Percentiles rank a stretch among this genome's conserved stretches.
Conservation (phyloP, 1,140 invertebrate genomes). For the Drosophila bipectinata region DNA sequence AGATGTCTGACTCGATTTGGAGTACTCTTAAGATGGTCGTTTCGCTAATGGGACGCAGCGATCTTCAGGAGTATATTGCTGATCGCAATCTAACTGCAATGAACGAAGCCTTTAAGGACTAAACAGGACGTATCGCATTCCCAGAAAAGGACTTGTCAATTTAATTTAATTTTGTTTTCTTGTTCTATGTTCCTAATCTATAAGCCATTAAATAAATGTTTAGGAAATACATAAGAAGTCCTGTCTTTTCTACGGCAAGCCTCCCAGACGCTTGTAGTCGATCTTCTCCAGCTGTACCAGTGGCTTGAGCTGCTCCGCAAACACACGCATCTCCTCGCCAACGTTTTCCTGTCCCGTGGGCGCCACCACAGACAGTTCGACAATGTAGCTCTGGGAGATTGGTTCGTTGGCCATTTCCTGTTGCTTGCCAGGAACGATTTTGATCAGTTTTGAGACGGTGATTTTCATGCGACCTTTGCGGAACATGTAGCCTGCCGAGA, state of each 20-base stretch:
- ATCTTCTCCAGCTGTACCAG: conserved; percentile 95
- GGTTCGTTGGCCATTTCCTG: conserved; percentile 90
- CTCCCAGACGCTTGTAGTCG: conserved; percentile 91
- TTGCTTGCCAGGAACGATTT: conserved; percentile 90
- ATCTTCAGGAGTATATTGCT: conserved; percentile 85
- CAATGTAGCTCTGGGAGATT: conserved; percentile 96
- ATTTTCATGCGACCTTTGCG: conserved; percentile 98
- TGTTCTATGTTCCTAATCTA: conserved; percentile 11
- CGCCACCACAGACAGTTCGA: conserved; percentile 96
- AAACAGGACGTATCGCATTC: conserved; percentile 5
- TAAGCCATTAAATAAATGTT: conserved; percentile 20
- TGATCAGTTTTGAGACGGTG: conserved; percentile 97
- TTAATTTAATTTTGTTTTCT: background rate
- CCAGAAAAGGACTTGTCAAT: background rate
- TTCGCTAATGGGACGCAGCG: conserved; percentile 92
- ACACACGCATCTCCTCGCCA: conserved; percentile 97
- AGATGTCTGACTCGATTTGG: conserved; percentile 98
- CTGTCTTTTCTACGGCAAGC: conserved; percentile 84
- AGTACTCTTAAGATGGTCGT: conserved; percentile 95
- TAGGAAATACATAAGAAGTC: background rate
- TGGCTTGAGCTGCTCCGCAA: conserved; percentile 97
- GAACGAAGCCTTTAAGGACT: conserved; percentile 78
- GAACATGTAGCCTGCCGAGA: conserved; percentile 92
- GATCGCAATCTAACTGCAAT: conserved; percentile 71
- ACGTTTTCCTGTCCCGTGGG: conserved; percentile 96